phyloP scores from a whole-genome alignment of 2,113 vertebrate species.

The Clarias magur region DNA sequence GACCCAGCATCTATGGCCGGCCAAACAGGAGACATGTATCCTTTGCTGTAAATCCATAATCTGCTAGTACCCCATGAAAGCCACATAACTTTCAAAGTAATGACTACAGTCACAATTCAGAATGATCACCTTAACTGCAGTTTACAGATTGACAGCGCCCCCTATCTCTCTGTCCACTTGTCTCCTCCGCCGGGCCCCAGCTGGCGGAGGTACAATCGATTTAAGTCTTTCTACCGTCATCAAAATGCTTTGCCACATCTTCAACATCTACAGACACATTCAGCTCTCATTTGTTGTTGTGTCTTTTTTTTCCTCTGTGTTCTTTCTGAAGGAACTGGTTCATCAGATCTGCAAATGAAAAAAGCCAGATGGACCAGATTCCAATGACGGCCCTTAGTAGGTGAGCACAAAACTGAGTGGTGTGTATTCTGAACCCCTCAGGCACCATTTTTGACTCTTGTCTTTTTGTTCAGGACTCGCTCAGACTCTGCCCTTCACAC shows the following conservation, averaged over 20 bases:
- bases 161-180: constrained; percentile 76
- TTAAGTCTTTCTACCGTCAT: neutral
- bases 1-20: constrained; percentile 75
- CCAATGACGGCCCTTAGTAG: constrained; percentile 79
- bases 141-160: constrained; percentile 77
- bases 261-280: neutral
- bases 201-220: constrained; percentile 75
- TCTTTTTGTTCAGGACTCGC: constrained; percentile 71
- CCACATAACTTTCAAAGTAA: neutral
- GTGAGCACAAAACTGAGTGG: constrained; percentile 59
- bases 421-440: neutral
- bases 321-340: constrained; percentile 73
- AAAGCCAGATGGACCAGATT: constrained; percentile 75
- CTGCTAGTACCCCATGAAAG: neutral
- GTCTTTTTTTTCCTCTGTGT: constrained; percentile 19
- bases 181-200: constrained; percentile 75
- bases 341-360: constrained; percentile 72
- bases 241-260: neutral
- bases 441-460: neutral
- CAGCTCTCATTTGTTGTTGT: neutral
- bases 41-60: constrained; percentile 41
- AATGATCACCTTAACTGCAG: constrained; percentile 64
- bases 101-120: neutral
- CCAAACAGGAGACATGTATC: constrained; percentile 83
- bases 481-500: constrained; percentile 85